Evolutionary conservation across 1,140 invertebrate genomes (phyloP).

Genomic region (Drosophila teissieri): DNA sequence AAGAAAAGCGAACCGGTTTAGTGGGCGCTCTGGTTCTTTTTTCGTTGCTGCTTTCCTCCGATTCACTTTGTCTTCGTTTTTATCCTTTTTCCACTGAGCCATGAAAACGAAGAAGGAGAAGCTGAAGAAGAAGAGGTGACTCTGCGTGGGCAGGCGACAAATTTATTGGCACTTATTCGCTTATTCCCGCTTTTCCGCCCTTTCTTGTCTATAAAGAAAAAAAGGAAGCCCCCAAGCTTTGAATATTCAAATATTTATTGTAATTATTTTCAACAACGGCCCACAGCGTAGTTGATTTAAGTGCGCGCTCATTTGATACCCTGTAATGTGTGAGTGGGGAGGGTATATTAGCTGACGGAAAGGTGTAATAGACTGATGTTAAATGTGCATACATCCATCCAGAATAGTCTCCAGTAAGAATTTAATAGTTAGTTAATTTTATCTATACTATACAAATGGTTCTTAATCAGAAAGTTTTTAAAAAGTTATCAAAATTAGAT

Average conservation of each 20-base stretch:
- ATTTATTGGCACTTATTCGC: constrained; percentile 55
- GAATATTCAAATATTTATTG: constrained; percentile 56
- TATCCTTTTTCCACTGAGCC: constrained; percentile 36
- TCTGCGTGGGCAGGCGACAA: constrained; percentile 56
- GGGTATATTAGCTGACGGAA: background rate
- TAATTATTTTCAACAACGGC: constrained; percentile 49
- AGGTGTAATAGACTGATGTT: background rate
- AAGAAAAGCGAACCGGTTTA: constrained; percentile 43
- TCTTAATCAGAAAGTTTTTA: too few species aligned
- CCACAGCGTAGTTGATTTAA: constrained; percentile 39
- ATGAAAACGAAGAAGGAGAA: constrained; percentile 6
- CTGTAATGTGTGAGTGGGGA: background rate
- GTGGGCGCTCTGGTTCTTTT: constrained; percentile 43
- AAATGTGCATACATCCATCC: too few species aligned
- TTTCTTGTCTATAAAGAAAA: constrained; percentile 16
- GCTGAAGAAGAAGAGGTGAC: constrained; percentile 9
- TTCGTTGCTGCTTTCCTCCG: constrained; percentile 3
- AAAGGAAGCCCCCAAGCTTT: constrained; percentile 36
- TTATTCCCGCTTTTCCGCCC: constrained; percentile 1
- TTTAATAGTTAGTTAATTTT: too few species aligned
- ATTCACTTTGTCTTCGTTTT: constrained; percentile 48
- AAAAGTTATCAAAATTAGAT: background rate
- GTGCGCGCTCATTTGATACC: constrained; percentile 29
- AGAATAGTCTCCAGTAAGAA: too few species aligned
- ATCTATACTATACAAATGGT: background rate